Evolutionary conservation across 2,113 vertebrate genomes (phyloP).

Genomic region (Crypturellus undulatus): DNA sequence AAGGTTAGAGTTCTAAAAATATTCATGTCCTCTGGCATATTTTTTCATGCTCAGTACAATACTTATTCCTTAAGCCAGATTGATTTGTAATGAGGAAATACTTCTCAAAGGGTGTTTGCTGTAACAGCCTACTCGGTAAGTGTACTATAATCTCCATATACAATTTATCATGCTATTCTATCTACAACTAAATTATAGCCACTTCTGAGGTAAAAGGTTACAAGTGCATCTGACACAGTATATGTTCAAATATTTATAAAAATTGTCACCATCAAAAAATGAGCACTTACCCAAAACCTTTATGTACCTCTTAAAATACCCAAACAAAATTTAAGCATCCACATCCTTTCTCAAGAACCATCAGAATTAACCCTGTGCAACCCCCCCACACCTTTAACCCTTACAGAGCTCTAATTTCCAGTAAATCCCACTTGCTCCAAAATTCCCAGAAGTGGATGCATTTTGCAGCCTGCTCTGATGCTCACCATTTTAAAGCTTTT

Average conservation of each 20-base stretch:
- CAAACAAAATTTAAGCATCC: conserved; percentile 16
- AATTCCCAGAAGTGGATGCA: background rate
- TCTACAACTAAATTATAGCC: background rate
- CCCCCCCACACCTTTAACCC: background rate
- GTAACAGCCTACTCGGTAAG: conserved; percentile 1
- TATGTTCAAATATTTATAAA: conserved; percentile 33
- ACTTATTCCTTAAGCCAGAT: background rate
- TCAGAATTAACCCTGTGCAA: background rate
- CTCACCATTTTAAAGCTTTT: background rate
- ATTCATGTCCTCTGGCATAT: background rate
- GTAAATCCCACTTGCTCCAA: background rate
- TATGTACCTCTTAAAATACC: conserved; percentile 1
- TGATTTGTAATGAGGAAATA: background rate
- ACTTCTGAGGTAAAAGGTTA: conserved; percentile 2
- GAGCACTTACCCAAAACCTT: background rate
- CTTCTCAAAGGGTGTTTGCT: background rate
- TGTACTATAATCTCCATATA: conserved; percentile 2
- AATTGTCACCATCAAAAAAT: background rate
- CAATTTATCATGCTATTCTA: conserved; percentile 3
- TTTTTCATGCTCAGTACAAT: background rate
- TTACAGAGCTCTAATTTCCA: background rate
- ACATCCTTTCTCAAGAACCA: background rate
- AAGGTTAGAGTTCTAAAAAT: background rate
- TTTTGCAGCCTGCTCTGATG: background rate
- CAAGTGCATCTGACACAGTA: background rate